These are phyloP conservation scores for Lypha dubia DNA, from an alignment of 2,888 invertebrate species.

Conservation along the genomic window DNA sequence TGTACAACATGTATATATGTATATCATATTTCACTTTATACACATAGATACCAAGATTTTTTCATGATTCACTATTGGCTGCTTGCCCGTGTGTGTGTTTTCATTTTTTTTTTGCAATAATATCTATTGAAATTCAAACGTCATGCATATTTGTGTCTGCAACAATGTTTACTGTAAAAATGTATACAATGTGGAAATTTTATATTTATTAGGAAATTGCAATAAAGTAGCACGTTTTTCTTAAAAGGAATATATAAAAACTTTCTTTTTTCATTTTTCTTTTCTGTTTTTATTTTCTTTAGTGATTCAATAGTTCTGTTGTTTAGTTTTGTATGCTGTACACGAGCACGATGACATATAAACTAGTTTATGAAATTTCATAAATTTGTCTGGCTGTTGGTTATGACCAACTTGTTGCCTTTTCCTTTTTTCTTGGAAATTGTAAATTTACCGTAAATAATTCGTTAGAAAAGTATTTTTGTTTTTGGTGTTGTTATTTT, in stretches of 20 bases:
- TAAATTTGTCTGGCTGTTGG: slow-evolving; percentile 29
- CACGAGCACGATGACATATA: not conserved
- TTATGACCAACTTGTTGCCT: slow-evolving; percentile 64
- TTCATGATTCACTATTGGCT: slow-evolving; percentile 65
- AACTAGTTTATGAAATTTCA: not conserved
- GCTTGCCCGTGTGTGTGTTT: too few species aligned
- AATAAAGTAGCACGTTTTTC: slow-evolving; percentile 64
- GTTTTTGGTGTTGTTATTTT: slow-evolving; percentile 3
- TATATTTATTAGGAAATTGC: slow-evolving; percentile 45
- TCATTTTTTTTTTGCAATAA: slow-evolving; percentile 34
- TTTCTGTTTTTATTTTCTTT: not conserved
- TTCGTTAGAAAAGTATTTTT: slow-evolving; percentile 46
- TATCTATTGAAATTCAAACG: slow-evolving; percentile 54
- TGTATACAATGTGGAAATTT: not conserved
- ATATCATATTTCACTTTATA: not conserved
- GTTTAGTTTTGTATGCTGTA: slow-evolving; percentile 18
- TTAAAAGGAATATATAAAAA: slow-evolving; percentile 46
- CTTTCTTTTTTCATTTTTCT: slow-evolving; percentile 59
- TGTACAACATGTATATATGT: too few species aligned
- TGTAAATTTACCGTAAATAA: slow-evolving; percentile 66
- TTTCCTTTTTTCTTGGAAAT: too few species aligned
- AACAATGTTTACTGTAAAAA: slow-evolving; percentile 8
- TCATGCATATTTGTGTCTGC: slow-evolving; percentile 41
- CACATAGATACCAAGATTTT: slow-evolving; percentile 55
- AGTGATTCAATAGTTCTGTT: slow-evolving; percentile 45